A percentile compares a stretch with the other conserved stretches of the same genome.
These are phyloP conservation scores for Brachyopa scutellaris DNA, from an alignment of 2,888 invertebrate genomes.

Conservation along the genomic window DNA sequence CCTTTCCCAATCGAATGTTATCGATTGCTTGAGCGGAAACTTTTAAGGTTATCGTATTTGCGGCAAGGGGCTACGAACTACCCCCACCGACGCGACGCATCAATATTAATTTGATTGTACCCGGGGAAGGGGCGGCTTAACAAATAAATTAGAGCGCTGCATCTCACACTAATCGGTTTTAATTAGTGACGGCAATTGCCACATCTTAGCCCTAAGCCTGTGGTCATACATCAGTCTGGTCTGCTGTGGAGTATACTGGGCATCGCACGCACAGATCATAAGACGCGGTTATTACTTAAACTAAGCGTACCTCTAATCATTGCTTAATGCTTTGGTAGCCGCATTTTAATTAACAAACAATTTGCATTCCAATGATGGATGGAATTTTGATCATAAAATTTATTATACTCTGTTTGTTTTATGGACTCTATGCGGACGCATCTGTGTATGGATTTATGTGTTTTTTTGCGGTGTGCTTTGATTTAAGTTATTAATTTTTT, in stretches of 20 bases:
- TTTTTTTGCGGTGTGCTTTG: not conserved
- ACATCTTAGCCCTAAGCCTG: constrained; percentile 7
- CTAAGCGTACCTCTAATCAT: constrained; percentile 11
- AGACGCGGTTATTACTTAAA: no score
- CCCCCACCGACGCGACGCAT: no score
- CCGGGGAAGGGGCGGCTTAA: not conserved
- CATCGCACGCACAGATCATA: no score
- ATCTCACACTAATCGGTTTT: constrained; percentile 53
- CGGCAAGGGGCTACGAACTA: no score
- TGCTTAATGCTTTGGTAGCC: constrained; percentile 26
- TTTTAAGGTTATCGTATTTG: no score
- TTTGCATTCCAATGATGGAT: constrained; percentile 57
- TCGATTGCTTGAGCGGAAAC: no score
- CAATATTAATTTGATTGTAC: constrained; percentile 35
- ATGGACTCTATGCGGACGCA: constrained; percentile 2
- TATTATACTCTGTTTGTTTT: constrained; percentile 32
- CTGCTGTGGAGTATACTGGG: not conserved
- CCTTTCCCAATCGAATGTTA: no score
- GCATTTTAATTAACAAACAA: constrained; percentile 61
- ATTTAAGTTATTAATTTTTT: not conserved
- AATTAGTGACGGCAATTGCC: constrained; percentile 37
- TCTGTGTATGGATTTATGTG: not conserved
- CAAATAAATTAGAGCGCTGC: constrained; percentile 52
- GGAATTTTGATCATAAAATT: constrained; percentile 45
- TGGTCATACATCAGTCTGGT: not conserved